These are phyloP conservation scores for Spodoptera frugiperda DNA, from an alignment of 1,140 invertebrate species.

Conservation along the genomic window DNA sequence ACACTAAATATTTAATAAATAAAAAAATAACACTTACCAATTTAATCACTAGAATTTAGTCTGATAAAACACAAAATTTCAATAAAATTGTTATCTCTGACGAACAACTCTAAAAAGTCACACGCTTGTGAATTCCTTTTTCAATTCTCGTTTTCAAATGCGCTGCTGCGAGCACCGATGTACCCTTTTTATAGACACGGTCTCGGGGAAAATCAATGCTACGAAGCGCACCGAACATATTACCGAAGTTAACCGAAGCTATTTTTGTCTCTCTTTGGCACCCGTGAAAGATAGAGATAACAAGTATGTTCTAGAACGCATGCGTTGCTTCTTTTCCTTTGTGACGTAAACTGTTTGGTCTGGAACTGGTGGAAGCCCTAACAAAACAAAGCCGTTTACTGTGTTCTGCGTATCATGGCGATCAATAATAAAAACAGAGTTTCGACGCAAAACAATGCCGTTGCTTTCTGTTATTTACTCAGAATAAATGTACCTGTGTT, in stretches of 20 bases:
- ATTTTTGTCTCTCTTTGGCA: constrained; percentile 34
- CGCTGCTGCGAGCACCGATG: constrained; percentile 19
- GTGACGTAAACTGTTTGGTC: constrained; percentile 41
- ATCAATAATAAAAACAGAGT: constrained; percentile 33
- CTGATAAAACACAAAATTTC: constrained; percentile 28
- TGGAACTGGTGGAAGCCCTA: constrained; percentile 32
- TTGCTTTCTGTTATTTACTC: not conserved
- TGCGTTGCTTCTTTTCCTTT: constrained; percentile 45
- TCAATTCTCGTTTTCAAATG: constrained; percentile 47
- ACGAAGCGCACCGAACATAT: not conserved
- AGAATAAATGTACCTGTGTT: too few relatives aligned
- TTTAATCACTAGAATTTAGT: constrained; percentile 45
- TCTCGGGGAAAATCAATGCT: constrained; percentile 27
- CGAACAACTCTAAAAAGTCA: constrained; percentile 42
- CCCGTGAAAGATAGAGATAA: constrained; percentile 11
- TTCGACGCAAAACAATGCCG: constrained; percentile 3
- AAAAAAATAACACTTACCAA: constrained; percentile 34
- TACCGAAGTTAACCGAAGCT: constrained; percentile 36
- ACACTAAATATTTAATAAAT: not conserved
- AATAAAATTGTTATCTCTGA: constrained; percentile 43
- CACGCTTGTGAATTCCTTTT: constrained; percentile 41
- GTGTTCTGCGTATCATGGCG: constrained; percentile 39
- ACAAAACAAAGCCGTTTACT: constrained; percentile 44
- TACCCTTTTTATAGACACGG: constrained; percentile 40
- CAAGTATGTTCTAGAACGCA: constrained; percentile 46